Percentiles rank a stretch among this genome's conserved stretches.
These are phyloP conservation scores for Dorcus parallelipipedus DNA, from an alignment of 2,888 invertebrate species.

Conservation along the genomic window DNA sequence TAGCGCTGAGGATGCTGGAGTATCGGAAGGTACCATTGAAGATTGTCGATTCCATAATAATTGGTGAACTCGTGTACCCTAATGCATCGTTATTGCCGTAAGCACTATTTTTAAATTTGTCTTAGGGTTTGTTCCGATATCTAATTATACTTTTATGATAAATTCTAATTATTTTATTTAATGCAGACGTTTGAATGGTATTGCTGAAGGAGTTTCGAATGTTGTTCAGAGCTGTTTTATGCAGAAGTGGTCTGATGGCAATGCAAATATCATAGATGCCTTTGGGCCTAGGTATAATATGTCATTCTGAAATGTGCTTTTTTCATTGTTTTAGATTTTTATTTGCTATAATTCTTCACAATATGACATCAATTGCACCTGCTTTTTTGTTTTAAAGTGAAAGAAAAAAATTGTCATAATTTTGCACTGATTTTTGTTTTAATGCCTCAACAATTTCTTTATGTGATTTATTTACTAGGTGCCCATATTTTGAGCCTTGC, in stretches of 20 bases:
- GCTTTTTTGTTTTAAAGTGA: no score
- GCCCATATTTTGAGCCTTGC: no score
- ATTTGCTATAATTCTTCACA: neutral
- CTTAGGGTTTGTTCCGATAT: neutral
- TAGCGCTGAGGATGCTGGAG: slow-evolving; percentile 71
- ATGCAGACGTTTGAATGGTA: slow-evolving; percentile 65
- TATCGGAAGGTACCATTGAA: slow-evolving; percentile 66
- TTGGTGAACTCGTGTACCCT: slow-evolving; percentile 80
- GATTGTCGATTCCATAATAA: slow-evolving; percentile 66
- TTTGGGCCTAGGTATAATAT: slow-evolving; percentile 57
- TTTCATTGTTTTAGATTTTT: neutral
- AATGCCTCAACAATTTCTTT: neutral
- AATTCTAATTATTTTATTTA: neutral
- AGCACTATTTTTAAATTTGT: slow-evolving; percentile 48
- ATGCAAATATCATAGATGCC: slow-evolving; percentile 48
- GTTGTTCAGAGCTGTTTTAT: slow-evolving; percentile 68
- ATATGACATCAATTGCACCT: no score
- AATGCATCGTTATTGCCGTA: slow-evolving; percentile 78
- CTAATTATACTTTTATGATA: neutral
- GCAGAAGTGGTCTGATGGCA: slow-evolving; percentile 55
- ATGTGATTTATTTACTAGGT: neutral
- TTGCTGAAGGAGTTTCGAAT: slow-evolving; percentile 67
- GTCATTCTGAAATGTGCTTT: neutral
- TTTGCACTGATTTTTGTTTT: neutral
- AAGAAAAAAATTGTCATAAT: no score